Percentiles rank a stretch among this genome's conserved stretches.
These are phyloP conservation scores for Heteractis magnifica DNA, from an alignment of 92 coral and sea anemone species.

Conservation along the genomic window DNA sequence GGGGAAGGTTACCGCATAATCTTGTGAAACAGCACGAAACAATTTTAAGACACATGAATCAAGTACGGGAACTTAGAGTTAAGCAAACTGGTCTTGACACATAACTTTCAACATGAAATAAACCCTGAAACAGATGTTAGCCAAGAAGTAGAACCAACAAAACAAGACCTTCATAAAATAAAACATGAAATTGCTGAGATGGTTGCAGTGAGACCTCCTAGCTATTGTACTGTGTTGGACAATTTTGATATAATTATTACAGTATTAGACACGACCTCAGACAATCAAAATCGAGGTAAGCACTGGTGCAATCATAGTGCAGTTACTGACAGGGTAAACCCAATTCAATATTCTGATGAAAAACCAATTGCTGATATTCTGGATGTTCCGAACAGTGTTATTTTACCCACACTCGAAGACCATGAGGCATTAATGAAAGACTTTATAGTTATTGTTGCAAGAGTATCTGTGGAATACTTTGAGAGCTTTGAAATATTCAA, in stretches of 20 bases:
- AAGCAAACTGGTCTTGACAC: too few relatives aligned
- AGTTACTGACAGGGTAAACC: constrained; percentile 42
- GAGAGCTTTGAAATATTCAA: constrained; percentile 38
- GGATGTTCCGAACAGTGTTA: constrained; percentile 42
- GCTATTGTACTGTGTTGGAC: constrained; percentile 38
- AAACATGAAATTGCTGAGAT: too few relatives aligned
- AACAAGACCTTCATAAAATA: neutral
- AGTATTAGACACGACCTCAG: constrained; percentile 65
- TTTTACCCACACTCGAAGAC: constrained; percentile 49
- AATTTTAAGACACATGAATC: constrained; percentile 1
- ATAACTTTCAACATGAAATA: too few relatives aligned
- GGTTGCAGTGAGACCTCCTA: constrained; percentile 10
- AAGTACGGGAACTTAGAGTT: too few relatives aligned
- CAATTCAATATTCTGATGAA: constrained; percentile 30
- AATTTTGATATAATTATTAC: constrained; percentile 37
- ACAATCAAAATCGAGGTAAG: constrained; percentile 53
- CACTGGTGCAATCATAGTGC: constrained; percentile 62
- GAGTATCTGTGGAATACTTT: constrained; percentile 46
- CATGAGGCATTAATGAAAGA: constrained; percentile 35
- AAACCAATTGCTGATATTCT: constrained; percentile 41
- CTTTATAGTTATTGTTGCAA: constrained; percentile 37
- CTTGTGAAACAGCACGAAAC: neutral
- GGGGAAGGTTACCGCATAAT: constrained; percentile 32
- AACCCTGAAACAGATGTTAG: neutral
- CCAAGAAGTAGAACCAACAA: neutral